Base-by-base conservation (phyloP, 2,797 vertebrate species). In the Brachyalestes nurse region DNA sequence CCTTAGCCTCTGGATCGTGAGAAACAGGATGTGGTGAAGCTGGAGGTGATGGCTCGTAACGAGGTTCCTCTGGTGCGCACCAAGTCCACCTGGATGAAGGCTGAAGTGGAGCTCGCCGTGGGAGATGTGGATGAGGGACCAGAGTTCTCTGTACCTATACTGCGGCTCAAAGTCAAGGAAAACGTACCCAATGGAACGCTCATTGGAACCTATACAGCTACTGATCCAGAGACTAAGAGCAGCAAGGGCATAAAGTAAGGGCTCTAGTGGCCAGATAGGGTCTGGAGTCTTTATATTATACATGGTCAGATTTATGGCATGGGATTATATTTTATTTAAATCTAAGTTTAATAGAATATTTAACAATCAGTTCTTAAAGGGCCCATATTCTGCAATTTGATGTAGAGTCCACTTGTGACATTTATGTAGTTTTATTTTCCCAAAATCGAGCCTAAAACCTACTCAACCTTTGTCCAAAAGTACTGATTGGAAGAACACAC, bases 1-100 rank as follows among this genome's bases (percentile, higher is more conserved):
- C 66, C n/a, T n/a, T 86, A 97, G 96, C 87, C 93, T 38, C 77
- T 96, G 86, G 93, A 97, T 88, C 93, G 93, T 61, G 96, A 97
- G 90, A 85, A 62, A 1, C 86, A 42, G 53, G 86, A 38, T 0
- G 84, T 88, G 69, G 81, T 94, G 49, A 1, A 84, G 47, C 84
- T 97, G 10, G 89, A 92, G 84, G 88, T 97, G 51, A 86, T 87
- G 8, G 95, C 94, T 0, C 85, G 93, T 78, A 97, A 97, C 0
- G 93, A 94, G 86, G 93, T 84, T 34, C 91, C 94, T 1, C 93
- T 96, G 42, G 47, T 89, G 38, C 89, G 90, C 47, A 84, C 82
- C 25, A 77, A 51, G 0, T 55, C 82, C 53, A 74, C 86, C 0
- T 93, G 92, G 93, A 88, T 87, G 25, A 92, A 90, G 21, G 72